phyloP scores from a whole-genome alignment of 2,888 invertebrate species.

The Brenthis daphne region DNA sequence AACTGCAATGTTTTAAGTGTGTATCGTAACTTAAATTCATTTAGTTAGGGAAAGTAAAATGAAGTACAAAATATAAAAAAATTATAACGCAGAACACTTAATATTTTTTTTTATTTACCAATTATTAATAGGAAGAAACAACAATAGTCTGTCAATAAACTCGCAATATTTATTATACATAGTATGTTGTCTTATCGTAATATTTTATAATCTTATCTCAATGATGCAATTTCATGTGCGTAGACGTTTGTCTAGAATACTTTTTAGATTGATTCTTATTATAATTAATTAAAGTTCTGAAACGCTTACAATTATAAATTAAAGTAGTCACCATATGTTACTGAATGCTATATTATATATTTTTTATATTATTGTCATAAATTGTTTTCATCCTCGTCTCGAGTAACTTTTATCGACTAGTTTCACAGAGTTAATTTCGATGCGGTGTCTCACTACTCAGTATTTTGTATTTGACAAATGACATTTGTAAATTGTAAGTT shows the following conservation, averaged over 20 bases:
- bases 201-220: conserved; percentile 1
- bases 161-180: conserved; percentile 1
- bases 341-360: background rate
- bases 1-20: background rate
- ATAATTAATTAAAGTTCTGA: background rate
- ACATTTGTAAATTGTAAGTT: background rate
- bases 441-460: background rate
- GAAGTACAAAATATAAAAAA: too few species aligned
- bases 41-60: too few species aligned
- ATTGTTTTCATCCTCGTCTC: background rate
- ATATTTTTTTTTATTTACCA: too few species aligned
- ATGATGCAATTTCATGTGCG: background rate
- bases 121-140: too few species aligned
- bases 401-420: background rate
- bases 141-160: background rate
- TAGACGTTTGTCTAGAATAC: background rate
- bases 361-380: background rate
- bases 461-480: conserved; percentile 14
- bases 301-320: background rate
- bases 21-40: too few species aligned
- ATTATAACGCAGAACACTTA: too few species aligned
- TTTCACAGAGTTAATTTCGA: too few species aligned
- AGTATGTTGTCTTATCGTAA: background rate
- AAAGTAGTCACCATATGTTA: background rate
- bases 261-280: conserved; percentile 5